Evolutionary conservation across 2,888 invertebrate species (phyloP).

Genomic region (Anorthoa munda): DNA sequence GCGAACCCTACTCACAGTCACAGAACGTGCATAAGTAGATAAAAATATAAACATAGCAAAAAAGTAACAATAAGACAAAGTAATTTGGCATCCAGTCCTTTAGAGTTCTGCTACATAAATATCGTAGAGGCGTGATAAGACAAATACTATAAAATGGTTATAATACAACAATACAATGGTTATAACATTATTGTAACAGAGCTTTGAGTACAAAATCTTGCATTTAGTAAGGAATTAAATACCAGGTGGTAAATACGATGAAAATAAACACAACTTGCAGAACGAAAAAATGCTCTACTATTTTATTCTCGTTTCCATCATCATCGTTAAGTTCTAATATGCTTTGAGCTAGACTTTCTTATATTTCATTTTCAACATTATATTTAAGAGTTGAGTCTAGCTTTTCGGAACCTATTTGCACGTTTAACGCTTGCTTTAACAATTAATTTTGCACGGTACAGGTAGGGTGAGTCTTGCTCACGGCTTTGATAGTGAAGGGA

Average conservation of each 20-base stretch:
- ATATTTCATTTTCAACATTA: background rate
- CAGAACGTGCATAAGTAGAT: constrained; percentile 25
- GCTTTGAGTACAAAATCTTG: constrained; percentile 31
- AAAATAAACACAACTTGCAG: background rate
- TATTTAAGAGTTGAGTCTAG: constrained; percentile 3
- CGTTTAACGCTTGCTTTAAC: constrained; percentile 36
- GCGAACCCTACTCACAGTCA: constrained; percentile 36
- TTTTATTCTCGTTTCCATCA: background rate
- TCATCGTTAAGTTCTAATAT: background rate
- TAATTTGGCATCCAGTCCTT: constrained; percentile 34
- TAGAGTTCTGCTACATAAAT: constrained; percentile 26
- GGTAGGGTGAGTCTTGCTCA: constrained; percentile 18
- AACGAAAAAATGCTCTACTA: background rate
- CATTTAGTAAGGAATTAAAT: background rate
- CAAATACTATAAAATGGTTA: constrained; percentile 16
- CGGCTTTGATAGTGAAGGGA: constrained; percentile 34
- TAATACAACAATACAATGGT: constrained; percentile 12
- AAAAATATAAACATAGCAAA: constrained; percentile 28
- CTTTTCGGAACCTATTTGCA: constrained; percentile 29
- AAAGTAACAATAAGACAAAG: constrained; percentile 19
- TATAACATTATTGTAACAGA: constrained; percentile 13
- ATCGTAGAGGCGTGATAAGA: constrained; percentile 13
- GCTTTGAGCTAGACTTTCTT: background rate
- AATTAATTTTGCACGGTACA: constrained; percentile 47
- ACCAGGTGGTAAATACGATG: background rate